Evolutionary conservation across 2,888 invertebrate genomes (phyloP).

Genomic region (Drosophila mayaguana): DNA sequence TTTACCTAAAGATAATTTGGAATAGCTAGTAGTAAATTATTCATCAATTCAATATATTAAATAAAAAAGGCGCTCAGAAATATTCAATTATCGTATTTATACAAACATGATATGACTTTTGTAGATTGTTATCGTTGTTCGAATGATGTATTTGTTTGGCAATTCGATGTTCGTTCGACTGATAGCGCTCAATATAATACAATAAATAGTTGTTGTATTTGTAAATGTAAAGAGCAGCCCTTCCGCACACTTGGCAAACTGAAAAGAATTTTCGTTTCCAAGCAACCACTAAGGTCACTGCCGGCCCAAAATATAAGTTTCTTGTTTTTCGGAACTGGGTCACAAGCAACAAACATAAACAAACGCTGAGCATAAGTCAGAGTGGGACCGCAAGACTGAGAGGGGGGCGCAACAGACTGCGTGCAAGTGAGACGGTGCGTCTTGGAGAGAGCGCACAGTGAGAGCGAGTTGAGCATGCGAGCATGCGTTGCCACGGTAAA

Average conservation of each 20-base stretch:
- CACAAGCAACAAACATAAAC: constrained; percentile 67
- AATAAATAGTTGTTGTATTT: neutral
- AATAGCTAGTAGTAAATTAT: no score
- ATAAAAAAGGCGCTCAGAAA: no score
- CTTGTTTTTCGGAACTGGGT: constrained; percentile 55
- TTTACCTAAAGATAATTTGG: no score
- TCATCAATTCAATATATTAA: no score
- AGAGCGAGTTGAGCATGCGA: constrained; percentile 34
- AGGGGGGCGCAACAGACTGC: neutral
- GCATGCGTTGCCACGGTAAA: constrained; percentile 67
- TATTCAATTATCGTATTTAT: neutral
- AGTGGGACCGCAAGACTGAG: constrained; percentile 9
- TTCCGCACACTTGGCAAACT: constrained; percentile 10
- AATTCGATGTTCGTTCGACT: neutral
- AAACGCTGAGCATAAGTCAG: constrained; percentile 31
- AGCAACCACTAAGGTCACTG: constrained; percentile 52
- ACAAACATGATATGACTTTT: neutral
- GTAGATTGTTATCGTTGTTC: neutral
- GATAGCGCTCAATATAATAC: neutral
- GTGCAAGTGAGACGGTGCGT: constrained; percentile 6
- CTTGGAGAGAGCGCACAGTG: constrained; percentile 6
- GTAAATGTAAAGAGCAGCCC: neutral
- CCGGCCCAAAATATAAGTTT: constrained; percentile 37
- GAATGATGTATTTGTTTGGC: neutral
- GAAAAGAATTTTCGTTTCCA: constrained; percentile 31